phyloP scores from a whole-genome alignment of 2,888 invertebrate species.

The Drosophila fulvimacula region DNA sequence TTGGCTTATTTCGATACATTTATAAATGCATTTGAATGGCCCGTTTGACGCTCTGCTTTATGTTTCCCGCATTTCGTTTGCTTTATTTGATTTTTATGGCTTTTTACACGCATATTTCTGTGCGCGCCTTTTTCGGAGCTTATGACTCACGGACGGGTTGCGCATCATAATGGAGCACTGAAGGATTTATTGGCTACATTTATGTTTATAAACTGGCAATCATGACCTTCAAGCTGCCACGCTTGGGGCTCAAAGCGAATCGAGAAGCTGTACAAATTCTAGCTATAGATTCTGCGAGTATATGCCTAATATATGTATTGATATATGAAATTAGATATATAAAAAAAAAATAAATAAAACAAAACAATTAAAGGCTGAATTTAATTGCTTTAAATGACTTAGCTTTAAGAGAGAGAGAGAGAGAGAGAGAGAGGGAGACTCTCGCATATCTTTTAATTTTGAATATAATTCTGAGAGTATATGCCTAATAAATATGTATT shows the following conservation, averaged over 20 bases:
- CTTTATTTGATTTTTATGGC: constrained; percentile 64
- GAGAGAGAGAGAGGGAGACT: no score
- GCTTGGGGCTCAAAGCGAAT: not conserved
- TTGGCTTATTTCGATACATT: constrained; percentile 51
- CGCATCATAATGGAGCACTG: constrained; percentile 43
- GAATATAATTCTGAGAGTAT: no score
- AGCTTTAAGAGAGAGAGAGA: no score
- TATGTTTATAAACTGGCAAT: constrained; percentile 7
- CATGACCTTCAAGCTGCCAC: not conserved
- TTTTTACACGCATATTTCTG: constrained; percentile 54
- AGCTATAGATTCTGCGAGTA: not conserved
- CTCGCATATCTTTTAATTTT: no score
- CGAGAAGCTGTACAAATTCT: not conserved
- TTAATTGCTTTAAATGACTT: no score
- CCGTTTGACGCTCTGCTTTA: constrained; percentile 48
- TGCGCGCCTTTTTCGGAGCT: constrained; percentile 42
- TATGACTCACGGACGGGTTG: constrained; percentile 58
- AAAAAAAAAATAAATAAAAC: no score
- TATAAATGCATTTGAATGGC: constrained; percentile 69
- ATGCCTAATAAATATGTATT: no score
- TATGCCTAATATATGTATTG: no score
- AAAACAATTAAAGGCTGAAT: no score
- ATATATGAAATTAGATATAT: no score
- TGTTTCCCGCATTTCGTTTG: constrained; percentile 57
- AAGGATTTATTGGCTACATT: constrained; percentile 48